Percentiles rank a stretch among this genome's conserved stretches.
phyloP scores from a whole-genome alignment of 2,888 invertebrate species.

The Muschampia plurimacula region DNA sequence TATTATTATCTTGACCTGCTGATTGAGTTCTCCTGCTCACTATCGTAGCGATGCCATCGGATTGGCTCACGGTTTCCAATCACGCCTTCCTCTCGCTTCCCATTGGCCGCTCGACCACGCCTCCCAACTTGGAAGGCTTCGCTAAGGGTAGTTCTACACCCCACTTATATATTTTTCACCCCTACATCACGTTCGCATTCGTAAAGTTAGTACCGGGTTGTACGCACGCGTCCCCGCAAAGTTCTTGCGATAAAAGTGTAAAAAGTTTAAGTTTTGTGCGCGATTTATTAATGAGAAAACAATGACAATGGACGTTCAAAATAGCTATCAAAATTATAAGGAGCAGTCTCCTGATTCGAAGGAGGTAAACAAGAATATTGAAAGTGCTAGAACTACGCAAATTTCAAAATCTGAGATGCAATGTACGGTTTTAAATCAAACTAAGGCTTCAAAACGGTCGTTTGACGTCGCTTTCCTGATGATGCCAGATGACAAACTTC shows the following conservation, averaged over 20 bases:
- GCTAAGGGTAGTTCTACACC: conserved; percentile 79
- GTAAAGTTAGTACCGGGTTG: conserved; percentile 69
- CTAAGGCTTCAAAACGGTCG: conserved; percentile 89
- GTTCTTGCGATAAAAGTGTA: conserved; percentile 76
- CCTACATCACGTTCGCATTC: conserved; percentile 80
- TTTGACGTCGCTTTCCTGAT: conserved; percentile 97
- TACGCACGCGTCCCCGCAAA: conserved; percentile 74
- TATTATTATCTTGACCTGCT: conserved; percentile 85
- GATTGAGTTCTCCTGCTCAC: conserved; percentile 83
- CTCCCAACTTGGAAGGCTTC: conserved; percentile 72
- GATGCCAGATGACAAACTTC: conserved; percentile 93
- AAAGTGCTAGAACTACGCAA: conserved; percentile 81
- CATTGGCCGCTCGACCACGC: conserved; percentile 76
- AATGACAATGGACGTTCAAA: conserved; percentile 90
- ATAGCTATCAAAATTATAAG: conserved; percentile 80
- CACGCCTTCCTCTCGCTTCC: conserved; percentile 70
- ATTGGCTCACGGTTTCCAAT: conserved; percentile 70
- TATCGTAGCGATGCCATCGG: conserved; percentile 58
- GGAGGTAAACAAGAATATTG: conserved; percentile 73
- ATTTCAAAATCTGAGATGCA: conserved; percentile 71
- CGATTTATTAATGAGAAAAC: conserved; percentile 73
- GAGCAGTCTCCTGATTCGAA: conserved; percentile 79
- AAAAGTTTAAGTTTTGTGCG: conserved; percentile 76
- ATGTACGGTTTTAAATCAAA: conserved; percentile 64
- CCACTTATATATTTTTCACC: conserved; percentile 85